Evolutionary conservation across 2,888 invertebrate species (phyloP).

Genomic region (Parasteatoda lunata): DNA sequence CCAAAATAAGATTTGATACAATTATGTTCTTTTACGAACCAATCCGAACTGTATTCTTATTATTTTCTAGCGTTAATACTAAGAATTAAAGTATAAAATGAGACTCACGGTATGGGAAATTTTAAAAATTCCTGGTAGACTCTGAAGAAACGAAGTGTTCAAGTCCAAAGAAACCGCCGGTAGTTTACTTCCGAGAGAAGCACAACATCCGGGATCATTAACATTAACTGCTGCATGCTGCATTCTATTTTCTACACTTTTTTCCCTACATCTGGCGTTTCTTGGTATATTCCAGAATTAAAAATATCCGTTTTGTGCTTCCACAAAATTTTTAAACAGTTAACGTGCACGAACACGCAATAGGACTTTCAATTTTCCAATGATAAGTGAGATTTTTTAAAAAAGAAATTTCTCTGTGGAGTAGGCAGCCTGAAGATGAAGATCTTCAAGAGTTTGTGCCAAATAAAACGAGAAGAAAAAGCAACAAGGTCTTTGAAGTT

Average conservation of each 20-base stretch:
- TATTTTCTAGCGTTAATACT: too few relatives aligned
- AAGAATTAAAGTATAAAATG: background rate
- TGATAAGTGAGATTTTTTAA: too few relatives aligned
- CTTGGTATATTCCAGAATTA: too few relatives aligned
- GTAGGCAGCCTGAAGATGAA: background rate
- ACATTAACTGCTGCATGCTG: conserved; percentile 45
- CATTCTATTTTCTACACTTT: conserved; percentile 33
- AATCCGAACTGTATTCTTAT: too few relatives aligned
- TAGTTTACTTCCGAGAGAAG: conserved; percentile 23
- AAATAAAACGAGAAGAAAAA: conserved; percentile 11
- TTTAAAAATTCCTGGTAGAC: conserved; percentile 41
- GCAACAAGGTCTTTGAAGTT: conserved; percentile 46
- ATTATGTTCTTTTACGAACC: too few relatives aligned
- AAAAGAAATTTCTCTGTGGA: too few relatives aligned
- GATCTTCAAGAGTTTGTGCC: background rate
- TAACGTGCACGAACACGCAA: too few relatives aligned
- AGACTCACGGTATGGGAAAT: conserved; percentile 54
- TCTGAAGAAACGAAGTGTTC: conserved; percentile 40
- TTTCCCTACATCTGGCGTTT: background rate
- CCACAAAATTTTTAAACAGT: too few relatives aligned
- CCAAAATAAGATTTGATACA: too few relatives aligned
- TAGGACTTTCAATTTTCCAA: too few relatives aligned
- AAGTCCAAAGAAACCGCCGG: conserved; percentile 26
- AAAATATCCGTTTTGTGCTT: background rate
- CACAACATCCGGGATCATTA: conserved; percentile 28